These are phyloP conservation scores for Poliocrania exsul DNA, from an alignment of 2,797 vertebrate genomes.

Conservation along the genomic window DNA sequence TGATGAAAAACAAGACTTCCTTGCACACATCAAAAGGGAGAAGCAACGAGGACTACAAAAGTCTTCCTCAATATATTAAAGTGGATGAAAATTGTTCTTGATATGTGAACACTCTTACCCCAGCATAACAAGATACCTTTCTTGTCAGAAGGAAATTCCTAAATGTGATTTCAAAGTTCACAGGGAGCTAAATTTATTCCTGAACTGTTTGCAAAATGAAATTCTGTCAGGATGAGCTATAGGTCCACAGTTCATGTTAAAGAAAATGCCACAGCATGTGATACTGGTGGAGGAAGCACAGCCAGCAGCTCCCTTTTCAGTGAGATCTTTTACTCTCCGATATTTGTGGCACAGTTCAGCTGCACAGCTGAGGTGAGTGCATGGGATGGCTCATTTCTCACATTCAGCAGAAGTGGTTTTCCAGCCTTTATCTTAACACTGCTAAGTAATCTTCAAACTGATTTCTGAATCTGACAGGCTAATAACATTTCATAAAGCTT, in stretches of 20 bases:
- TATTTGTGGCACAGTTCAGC: not conserved
- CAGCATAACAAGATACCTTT: not conserved
- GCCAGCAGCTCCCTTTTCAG: not conserved
- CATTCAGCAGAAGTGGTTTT: not conserved
- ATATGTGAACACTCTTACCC: not conserved
- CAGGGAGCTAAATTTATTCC: not conserved
- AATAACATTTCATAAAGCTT: not conserved
- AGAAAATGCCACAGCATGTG: not conserved
- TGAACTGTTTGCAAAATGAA: not conserved
- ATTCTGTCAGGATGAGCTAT: not conserved
- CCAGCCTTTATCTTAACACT: not conserved
- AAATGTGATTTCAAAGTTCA: not conserved
- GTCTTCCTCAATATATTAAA: not conserved
- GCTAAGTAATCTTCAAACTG: not conserved
- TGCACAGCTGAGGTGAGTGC: not conserved
- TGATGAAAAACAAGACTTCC: not conserved
- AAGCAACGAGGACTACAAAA: not conserved
- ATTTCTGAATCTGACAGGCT: not conserved
- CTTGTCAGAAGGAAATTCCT: not conserved
- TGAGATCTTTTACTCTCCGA: not conserved
- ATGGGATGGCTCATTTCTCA: not conserved
- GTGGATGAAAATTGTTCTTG: not conserved
- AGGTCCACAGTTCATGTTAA: not conserved
- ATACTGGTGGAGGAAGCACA: not conserved
- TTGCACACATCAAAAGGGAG: not conserved